A percentile compares a stretch with the other conserved stretches of the same genome.
Conservation (phyloP, 1,140 invertebrate genomes). For the Ceratitis capitata region DNA sequence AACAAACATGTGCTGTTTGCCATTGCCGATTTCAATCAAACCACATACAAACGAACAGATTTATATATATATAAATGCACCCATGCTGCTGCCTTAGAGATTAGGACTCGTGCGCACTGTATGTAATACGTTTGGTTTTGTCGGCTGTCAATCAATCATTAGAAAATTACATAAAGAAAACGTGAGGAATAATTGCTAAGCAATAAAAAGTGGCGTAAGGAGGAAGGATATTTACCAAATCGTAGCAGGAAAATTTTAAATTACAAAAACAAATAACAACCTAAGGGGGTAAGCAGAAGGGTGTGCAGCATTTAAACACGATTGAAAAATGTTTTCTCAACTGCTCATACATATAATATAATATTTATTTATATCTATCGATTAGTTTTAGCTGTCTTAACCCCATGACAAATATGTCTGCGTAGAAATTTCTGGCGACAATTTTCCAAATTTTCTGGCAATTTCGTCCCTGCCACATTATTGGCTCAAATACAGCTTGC, state of each 20-base stretch:
- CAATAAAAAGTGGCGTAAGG: no score
- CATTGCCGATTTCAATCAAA: background rate
- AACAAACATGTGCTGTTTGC: background rate
- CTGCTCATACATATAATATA: no score
- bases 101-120: background rate
- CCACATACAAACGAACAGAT: no score
- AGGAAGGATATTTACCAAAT: background rate
- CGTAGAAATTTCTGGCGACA: background rate
- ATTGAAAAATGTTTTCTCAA: no score
- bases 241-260: background rate
- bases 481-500: background rate
- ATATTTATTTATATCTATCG: no score
- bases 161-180: background rate
- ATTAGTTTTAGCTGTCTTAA: background rate
- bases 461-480: background rate
- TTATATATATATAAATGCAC: no score
- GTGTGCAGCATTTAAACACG: background rate
- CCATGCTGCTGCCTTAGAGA: background rate
- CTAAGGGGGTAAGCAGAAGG: background rate
- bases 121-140: background rate
- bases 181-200: background rate
- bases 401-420: background rate
- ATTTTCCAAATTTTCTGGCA: background rate
- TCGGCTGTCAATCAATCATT: background rate
- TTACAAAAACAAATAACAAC: background rate